Percentiles rank a stretch among this genome's conserved stretches.
Conservation (phyloP, 2,888 invertebrate species). For the Aphrophora alni region DNA sequence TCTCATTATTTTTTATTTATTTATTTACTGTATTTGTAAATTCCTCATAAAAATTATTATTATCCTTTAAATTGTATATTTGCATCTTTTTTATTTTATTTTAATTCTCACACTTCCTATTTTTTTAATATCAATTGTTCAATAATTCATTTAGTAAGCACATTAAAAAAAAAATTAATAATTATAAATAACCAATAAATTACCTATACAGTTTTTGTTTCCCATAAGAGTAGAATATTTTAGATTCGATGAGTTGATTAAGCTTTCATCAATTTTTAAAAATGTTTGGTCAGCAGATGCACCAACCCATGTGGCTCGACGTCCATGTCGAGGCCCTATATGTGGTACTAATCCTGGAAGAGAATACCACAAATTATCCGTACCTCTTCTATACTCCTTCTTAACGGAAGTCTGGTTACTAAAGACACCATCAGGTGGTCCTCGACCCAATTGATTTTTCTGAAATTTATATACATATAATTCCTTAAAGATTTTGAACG, state of each 20-base stretch:
- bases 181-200: no score
- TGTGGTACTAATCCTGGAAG: constrained; percentile 78
- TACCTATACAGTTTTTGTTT: constrained; percentile 83
- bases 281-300: constrained; percentile 97
- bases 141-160: neutral
- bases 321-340: constrained; percentile 83
- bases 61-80: no score
- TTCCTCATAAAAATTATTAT: no score
- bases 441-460: constrained; percentile 62
- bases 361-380: constrained; percentile 72
- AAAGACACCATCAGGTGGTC: constrained; percentile 16
- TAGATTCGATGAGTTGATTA: constrained; percentile 90
- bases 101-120: no score
- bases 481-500: no score
- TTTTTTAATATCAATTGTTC: neutral
- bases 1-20: no score
- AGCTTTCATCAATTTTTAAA: constrained; percentile 87
- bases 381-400: constrained; percentile 54
- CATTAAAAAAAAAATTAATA: no score
- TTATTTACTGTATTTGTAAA: no score
- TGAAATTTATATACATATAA: no score
- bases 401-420: constrained; percentile 41
- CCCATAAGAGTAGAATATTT: constrained; percentile 89
- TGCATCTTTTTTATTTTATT: no score
- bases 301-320: constrained; percentile 91